Evolutionary conservation across 2,888 invertebrate genomes (phyloP), one percentile per base, ranked within the genome.

Genomic region (Bembecia ichneumoniformis): DNA sequence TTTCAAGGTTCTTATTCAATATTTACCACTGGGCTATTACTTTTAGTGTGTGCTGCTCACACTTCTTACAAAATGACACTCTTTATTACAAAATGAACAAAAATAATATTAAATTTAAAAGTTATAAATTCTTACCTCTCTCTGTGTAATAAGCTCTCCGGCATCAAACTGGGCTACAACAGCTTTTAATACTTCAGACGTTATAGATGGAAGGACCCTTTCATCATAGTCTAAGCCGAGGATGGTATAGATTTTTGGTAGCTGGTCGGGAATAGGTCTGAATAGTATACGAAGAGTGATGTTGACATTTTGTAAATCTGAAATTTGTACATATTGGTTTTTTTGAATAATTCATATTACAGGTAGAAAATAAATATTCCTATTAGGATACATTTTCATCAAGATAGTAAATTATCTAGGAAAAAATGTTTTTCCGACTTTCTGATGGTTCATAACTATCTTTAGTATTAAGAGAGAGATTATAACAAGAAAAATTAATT

Each of bases 111-210:
- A 28, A 28, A 2, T 9, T 2, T 1, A 1, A 50, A 40, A 28
- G n/a, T n/a, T 28, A 40, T 10, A 11, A 3, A 47, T 20, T 35
- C 51, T 88, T 67, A 95, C 94, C 77, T 99, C 99, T 91, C 99
- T 92, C 87, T 99, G 98, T 52, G 99, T 99, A 71, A 99, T 99
- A 64, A 99, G 90, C 88, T 99, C 99, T 57, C 98, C 96, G 52
- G 99, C 99, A 90, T 99, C 99, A 87, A 98, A 99, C 78, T 99
- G 98, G 36, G 99, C 99, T 35, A 99, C 99, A 47, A 99, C 98
- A 49, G 99, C 96, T 84, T 99, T 99, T 49, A 99, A 82, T 11
- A 99, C 99, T 92, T 99, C 99, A 66, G 97, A 94, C 10, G 98
- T 98, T 78, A 99, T 99, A 2, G 99, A 99, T 4, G 99, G 99